Evolutionary conservation across 2,888 invertebrate genomes (phyloP).

Genomic region (Notodonta dromedarius): DNA sequence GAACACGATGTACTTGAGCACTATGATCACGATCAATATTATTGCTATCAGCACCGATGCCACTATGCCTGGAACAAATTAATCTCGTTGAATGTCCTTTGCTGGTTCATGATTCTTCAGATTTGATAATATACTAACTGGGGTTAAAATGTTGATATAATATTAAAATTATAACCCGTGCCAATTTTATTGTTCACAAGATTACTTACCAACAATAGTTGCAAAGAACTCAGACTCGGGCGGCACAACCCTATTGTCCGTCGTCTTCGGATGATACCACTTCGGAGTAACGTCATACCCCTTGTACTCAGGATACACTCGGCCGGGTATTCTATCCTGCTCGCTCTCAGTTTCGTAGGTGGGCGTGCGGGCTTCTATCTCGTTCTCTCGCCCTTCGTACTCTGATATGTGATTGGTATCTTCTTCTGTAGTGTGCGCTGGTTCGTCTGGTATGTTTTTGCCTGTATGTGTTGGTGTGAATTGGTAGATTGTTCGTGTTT

Average conservation of each 20-base stretch:
- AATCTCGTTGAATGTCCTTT: neutral
- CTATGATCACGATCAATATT: conserved; percentile 94
- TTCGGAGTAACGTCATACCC: conserved; percentile 76
- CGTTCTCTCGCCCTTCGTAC: conserved; percentile 65
- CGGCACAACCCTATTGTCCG: conserved; percentile 75
- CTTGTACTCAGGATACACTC: conserved; percentile 71
- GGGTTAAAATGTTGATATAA: no score
- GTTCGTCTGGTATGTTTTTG: conserved; percentile 58
- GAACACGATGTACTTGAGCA: conserved; percentile 93
- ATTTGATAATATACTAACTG: neutral
- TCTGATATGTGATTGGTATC: conserved; percentile 73
- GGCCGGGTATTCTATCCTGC: conserved; percentile 55
- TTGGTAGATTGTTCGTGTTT: conserved; percentile 54
- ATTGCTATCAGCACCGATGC: conserved; percentile 96
- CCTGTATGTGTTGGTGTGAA: conserved; percentile 67
- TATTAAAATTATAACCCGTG: no score
- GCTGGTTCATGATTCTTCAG: no score
- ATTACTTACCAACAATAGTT: conserved; percentile 73
- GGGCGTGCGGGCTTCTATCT: conserved; percentile 66
- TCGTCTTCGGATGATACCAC: conserved; percentile 77
- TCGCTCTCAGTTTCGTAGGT: conserved; percentile 65
- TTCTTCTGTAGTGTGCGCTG: conserved; percentile 78
- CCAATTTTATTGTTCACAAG: no score
- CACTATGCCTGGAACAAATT: conserved; percentile 86
- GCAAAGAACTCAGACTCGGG: conserved; percentile 79